phyloP scores from a whole-genome alignment of 1,140 invertebrate species.

The Heliconius congener region DNA sequence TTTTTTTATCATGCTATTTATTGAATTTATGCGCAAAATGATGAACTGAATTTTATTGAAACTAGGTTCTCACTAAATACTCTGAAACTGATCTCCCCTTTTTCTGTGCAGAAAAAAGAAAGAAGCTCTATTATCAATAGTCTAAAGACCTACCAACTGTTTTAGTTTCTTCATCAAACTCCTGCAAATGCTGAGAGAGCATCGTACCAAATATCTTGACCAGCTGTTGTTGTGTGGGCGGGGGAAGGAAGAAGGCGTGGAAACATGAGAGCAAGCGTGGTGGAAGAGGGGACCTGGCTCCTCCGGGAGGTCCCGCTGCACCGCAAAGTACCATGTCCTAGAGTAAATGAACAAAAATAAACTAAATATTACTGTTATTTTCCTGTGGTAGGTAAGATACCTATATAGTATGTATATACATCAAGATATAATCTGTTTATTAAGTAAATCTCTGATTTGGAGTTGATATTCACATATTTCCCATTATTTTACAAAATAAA shows the following conservation, averaged over 20 bases:
- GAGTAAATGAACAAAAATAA: background rate
- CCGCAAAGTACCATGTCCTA: slow-evolving; percentile 89
- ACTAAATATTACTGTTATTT: too few species aligned
- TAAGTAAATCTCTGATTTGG: too few species aligned
- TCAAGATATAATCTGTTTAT: too few species aligned
- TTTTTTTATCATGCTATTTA: too few species aligned
- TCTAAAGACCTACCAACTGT: slow-evolving; percentile 79
- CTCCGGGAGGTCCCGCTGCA: slow-evolving; percentile 91
- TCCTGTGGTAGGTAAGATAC: too few species aligned
- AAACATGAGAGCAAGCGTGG: slow-evolving; percentile 89
- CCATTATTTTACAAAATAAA: too few species aligned
- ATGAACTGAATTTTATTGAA: background rate
- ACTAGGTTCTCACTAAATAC: background rate
- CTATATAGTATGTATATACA: too few species aligned
- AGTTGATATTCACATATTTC: too few species aligned
- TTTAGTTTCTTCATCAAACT: slow-evolving; percentile 90
- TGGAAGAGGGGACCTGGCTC: slow-evolving; percentile 89
- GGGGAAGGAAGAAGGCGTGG: slow-evolving; percentile 91
- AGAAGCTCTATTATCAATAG: background rate
- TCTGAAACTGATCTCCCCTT: too few species aligned
- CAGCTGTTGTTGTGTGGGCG: slow-evolving; percentile 89
- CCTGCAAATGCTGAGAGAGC: slow-evolving; percentile 88
- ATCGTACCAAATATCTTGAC: slow-evolving; percentile 91
- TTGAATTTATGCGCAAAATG: too few species aligned
- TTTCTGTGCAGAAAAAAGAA: background rate